Conservation (phyloP, 1,140 invertebrate genomes). For the Gerris buenoi region DNA sequence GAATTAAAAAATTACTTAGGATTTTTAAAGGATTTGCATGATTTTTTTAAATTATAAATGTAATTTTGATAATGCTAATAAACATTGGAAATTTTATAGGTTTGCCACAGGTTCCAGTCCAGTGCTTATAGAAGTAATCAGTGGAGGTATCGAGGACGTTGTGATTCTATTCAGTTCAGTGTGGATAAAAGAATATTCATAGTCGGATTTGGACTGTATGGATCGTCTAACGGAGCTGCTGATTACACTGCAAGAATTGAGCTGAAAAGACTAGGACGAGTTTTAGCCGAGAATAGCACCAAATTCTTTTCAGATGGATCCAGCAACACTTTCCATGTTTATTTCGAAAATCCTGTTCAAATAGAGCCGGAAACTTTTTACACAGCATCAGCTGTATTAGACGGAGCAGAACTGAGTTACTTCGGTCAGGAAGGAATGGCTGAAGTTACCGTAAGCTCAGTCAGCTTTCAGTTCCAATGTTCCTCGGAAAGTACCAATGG, state of each 20-base stretch:
- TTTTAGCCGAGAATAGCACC: constrained; percentile 74
- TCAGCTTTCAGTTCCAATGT: constrained; percentile 87
- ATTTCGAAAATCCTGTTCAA: constrained; percentile 82
- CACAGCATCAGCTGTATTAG: constrained; percentile 74
- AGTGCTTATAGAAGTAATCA: constrained; percentile 92
- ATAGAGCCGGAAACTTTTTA: constrained; percentile 82
- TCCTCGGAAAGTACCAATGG: constrained; percentile 87
- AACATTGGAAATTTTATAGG: constrained; percentile 44
- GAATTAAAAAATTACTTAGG: too few relatives aligned
- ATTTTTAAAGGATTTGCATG: too few relatives aligned
- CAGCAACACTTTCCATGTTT: constrained; percentile 84
- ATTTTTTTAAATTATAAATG: too few relatives aligned
- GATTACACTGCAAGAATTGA: constrained; percentile 84
- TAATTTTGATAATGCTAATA: too few relatives aligned
- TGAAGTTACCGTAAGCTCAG: constrained; percentile 72
- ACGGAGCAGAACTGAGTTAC: constrained; percentile 80
- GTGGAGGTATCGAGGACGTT: constrained; percentile 80
- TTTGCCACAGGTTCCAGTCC: constrained; percentile 87
- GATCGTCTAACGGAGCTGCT: constrained; percentile 77
- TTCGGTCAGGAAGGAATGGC: constrained; percentile 90
- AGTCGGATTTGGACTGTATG: constrained; percentile 80
- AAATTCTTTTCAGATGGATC: constrained; percentile 88
- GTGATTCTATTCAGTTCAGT: constrained; percentile 84
- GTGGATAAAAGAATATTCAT: constrained; percentile 85
- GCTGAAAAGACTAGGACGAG: constrained; percentile 65